Percentiles rank a stretch among this genome's conserved stretches.
These are phyloP conservation scores for Temnothorax nylanderi DNA, from an alignment of 1,140 invertebrate species.

Conservation along the genomic window DNA sequence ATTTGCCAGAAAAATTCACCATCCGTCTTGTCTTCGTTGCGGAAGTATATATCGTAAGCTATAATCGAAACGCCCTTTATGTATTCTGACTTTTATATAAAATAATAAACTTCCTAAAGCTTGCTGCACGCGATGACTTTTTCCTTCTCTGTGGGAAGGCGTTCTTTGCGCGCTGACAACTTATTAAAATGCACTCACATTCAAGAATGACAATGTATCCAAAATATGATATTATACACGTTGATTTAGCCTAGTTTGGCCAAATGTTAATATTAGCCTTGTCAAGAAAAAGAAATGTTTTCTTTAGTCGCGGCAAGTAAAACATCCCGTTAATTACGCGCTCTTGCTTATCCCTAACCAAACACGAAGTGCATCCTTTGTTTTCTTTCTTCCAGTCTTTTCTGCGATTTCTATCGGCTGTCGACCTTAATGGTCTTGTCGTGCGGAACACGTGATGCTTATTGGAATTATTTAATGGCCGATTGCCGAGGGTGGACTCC, in stretches of 20 bases:
- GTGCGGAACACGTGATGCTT: constrained; percentile 53
- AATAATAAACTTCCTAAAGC: not conserved
- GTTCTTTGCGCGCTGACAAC: not conserved
- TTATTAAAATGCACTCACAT: constrained; percentile 8
- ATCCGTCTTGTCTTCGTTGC: not conserved
- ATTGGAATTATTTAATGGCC: constrained; percentile 67
- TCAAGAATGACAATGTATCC: not conserved
- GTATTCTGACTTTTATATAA: not conserved
- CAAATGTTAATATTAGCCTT: not conserved
- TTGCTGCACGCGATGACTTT: not conserved
- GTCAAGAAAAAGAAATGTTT: not conserved
- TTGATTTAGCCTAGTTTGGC: not conserved
- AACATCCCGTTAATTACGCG: constrained; percentile 60
- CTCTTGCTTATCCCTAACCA: constrained; percentile 40
- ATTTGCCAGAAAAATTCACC: constrained; percentile 29
- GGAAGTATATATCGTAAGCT: not conserved
- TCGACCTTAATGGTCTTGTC: constrained; percentile 1
- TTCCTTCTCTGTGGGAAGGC: not conserved
- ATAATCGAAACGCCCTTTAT: constrained; percentile 13
- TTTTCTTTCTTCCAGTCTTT: not conserved
- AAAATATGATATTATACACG: not conserved
- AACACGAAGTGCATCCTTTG: constrained; percentile 24
- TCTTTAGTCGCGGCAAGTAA: constrained; percentile 18
- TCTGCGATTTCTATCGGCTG: not conserved
- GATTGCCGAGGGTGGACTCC: constrained; percentile 47